Conservation (phyloP, 37 sponge, comb jelly and placozoan genomes). For the Hormiphora californensis region DNA sequence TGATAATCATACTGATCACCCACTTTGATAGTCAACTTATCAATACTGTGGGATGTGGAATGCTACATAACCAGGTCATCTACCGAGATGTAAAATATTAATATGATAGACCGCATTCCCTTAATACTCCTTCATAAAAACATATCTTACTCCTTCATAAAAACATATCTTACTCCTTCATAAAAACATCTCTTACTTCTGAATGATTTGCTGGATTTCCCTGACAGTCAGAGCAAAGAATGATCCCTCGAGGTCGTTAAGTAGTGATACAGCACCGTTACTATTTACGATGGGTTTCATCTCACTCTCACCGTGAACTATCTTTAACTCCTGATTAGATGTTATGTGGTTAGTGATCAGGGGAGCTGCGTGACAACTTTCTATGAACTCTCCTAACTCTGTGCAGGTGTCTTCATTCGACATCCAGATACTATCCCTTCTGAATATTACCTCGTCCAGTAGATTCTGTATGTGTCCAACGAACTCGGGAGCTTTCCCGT, state of each 20-base stretch:
- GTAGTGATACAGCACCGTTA: not conserved
- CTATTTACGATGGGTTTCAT: not conserved
- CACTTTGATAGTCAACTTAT: not conserved
- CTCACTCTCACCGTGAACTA: no score
- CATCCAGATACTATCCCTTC: no score
- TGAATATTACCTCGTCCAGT: not conserved
- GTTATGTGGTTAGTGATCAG: no score
- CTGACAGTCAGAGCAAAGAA: conserved; percentile 19
- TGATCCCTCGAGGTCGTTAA: conserved; percentile 26
- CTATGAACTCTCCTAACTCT: no score
- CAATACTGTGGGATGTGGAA: not conserved
- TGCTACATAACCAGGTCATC: no score
- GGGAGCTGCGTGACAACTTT: no score
- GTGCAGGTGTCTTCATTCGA: no score
- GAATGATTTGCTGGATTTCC: not conserved
- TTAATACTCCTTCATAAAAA: no score
- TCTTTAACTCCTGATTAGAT: no score
- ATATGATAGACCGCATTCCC: no score
- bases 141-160: no score
- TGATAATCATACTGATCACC: not conserved
- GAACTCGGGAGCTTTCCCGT: not conserved
- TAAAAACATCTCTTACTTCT: not conserved
- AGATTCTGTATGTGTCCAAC: conserved; percentile 2
- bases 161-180: not conserved
- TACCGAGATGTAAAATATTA: no score